Evolutionary conservation across 2,797 vertebrate genomes (phyloP), one percentile per base, ranked within the genome.

Genomic region (Myiothlypis chrysogaster): DNA sequence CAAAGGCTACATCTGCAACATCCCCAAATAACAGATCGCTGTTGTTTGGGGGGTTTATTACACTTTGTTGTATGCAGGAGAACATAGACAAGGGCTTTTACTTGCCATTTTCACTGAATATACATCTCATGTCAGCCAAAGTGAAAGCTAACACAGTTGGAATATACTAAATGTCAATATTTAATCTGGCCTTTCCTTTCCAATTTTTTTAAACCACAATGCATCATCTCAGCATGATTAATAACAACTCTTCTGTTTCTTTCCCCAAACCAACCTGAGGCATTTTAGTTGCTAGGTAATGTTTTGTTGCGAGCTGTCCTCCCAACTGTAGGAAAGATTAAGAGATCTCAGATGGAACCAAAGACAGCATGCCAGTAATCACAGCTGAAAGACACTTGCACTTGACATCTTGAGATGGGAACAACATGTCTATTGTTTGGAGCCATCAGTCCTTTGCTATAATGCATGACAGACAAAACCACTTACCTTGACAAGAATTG

Each of bases 261-360:
- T 77, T 95, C 79, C 75, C 87, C 73, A 76, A 83, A 87, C 59
- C n/a, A 59, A 92, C 89, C 93, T 95, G 76, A 91, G 77, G 76
- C 94, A 95, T 91, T 95, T 95, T 90, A 95, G 96, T 96, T 97
- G 95, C 92, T 97, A 94, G 94, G 95, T 95, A 91, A 93, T 96
- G 72, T 94, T 81, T 64, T 97, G 85, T 87, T 93, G 83, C 63
- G 77, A 94, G 89, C 76, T 90, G 83, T 95, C 91, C 92, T 96
- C 85, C 89, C 69, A 90, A 76, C 79, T 66, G 89, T 4, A n/a
- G 91, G 80, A 70, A 94, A 91, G 90, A 95, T 93, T 86, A 95
- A 95, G 94, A 95, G 94, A 94, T 94, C 89, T 97, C 94, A 92
- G 87, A 94, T 70, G 73, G 93, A 94, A 86, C 87, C 78, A 77